phyloP scores from a whole-genome alignment of 2,888 invertebrate species.

The Ectemnius cavifrons region DNA sequence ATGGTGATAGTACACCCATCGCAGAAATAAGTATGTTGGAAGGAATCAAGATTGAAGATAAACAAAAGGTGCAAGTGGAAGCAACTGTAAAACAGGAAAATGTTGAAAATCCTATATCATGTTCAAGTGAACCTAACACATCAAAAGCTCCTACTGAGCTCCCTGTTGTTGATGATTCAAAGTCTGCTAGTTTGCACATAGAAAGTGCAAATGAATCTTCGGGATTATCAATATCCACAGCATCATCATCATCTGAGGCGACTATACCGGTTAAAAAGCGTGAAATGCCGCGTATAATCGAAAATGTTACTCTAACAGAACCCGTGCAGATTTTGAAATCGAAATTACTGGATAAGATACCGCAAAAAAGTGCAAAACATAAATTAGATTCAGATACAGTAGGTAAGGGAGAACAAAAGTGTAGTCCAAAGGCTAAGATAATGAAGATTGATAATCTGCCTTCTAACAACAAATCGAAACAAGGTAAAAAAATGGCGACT shows the following conservation, averaged over 20 bases:
- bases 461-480: constrained; percentile 59
- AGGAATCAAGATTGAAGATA: constrained; percentile 61
- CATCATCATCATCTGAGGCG: constrained; percentile 61
- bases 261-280: constrained; percentile 74
- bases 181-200: constrained; percentile 54
- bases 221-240: constrained; percentile 51
- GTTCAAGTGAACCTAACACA: constrained; percentile 31
- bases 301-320: constrained; percentile 73
- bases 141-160: constrained; percentile 31
- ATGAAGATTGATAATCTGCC: constrained; percentile 69
- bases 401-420: constrained; percentile 55
- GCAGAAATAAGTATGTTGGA: constrained; percentile 59
- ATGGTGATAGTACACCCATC: constrained; percentile 47
- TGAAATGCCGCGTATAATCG: constrained; percentile 76
- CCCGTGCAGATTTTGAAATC: constrained; percentile 74
- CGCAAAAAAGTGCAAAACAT: constrained; percentile 68
- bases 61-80: constrained; percentile 56
- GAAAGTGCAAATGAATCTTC: constrained; percentile 64
- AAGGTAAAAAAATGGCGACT: constrained; percentile 47
- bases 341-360: constrained; percentile 69
- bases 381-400: constrained; percentile 66
- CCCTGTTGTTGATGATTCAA: constrained; percentile 46
- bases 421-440: constrained; percentile 64
- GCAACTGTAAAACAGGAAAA: constrained; percentile 43
- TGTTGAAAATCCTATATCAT: constrained; percentile 23